Percentiles rank a stretch among this genome's conserved stretches.
phyloP scores from a whole-genome alignment of 2,797 vertebrate genomes.

The Spinus pinus region DNA sequence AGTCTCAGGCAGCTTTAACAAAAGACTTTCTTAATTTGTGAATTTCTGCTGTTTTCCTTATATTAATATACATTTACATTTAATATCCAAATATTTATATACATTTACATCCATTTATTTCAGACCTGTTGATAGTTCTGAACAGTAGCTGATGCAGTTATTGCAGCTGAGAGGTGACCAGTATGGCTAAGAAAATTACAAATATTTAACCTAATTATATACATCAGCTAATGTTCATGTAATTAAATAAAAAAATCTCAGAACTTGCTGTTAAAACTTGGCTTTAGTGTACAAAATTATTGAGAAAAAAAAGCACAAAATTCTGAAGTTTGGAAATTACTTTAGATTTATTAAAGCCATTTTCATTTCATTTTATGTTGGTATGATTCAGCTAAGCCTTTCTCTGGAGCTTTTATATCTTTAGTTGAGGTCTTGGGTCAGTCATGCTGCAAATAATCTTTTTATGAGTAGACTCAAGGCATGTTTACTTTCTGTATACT shows the following conservation, averaged over 20 bases:
- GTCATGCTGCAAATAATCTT: constrained; percentile 37
- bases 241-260: background rate
- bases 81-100: background rate
- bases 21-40: background rate
- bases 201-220: background rate
- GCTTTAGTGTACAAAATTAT: background rate
- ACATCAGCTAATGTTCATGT: background rate
- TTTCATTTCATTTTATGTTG: constrained; percentile 15
- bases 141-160: background rate
- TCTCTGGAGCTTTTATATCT: constrained; percentile 3
- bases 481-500: constrained; percentile 2
- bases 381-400: constrained; percentile 28
- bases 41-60: background rate
- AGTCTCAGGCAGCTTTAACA: background rate
- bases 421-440: constrained; percentile 16
- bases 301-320: background rate
- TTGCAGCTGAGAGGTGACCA: background rate
- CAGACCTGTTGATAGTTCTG: background rate
- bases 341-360: constrained; percentile 35
- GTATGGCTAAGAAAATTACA: background rate
- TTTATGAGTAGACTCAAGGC: constrained; percentile 16
- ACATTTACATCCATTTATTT: background rate
- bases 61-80: background rate
- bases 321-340: background rate
- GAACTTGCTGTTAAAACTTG: background rate